A percentile compares a stretch with the other conserved stretches of the same genome.
phyloP scores from a whole-genome alignment of 1,140 invertebrate species.

The Bombus waltoni region DNA sequence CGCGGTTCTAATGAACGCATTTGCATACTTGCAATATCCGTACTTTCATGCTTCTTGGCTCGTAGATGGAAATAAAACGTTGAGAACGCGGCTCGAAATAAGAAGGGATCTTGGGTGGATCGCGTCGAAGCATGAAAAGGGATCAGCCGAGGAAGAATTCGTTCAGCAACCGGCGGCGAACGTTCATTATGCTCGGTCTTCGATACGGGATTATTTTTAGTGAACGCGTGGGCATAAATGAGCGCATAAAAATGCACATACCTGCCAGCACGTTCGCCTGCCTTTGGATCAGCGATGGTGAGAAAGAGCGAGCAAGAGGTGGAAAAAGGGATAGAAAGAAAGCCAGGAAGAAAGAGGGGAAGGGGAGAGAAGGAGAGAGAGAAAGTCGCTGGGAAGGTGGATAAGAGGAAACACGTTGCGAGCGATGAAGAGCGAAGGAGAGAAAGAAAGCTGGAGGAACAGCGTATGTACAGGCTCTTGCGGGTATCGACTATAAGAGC shows the following conservation, averaged over 20 bases:
- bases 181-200: conserved; percentile 66
- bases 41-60: neutral
- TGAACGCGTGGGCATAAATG: conserved; percentile 73
- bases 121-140: conserved; percentile 21
- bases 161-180: conserved; percentile 12
- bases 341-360: neutral
- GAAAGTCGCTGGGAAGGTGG: conserved; percentile 43
- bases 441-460: conserved; percentile 42
- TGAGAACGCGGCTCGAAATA: too few relatives aligned
- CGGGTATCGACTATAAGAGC: conserved; percentile 60
- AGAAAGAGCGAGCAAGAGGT: conserved; percentile 20
- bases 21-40: neutral
- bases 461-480: conserved; percentile 25
- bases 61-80: neutral
- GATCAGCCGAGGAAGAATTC: conserved; percentile 51
- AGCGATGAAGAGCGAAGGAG: conserved; percentile 37
- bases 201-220: conserved; percentile 74
- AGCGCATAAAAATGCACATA: conserved; percentile 74
- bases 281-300: conserved; percentile 43
- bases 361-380: conserved; percentile 24
- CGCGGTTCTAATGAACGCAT: neutral
- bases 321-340: neutral
- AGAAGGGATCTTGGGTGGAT: neutral
- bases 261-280: conserved; percentile 67
- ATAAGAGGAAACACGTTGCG: conserved; percentile 22